Evolutionary conservation across 2,113 vertebrate genomes (phyloP).

Genomic region (Brevimyrus niger): DNA sequence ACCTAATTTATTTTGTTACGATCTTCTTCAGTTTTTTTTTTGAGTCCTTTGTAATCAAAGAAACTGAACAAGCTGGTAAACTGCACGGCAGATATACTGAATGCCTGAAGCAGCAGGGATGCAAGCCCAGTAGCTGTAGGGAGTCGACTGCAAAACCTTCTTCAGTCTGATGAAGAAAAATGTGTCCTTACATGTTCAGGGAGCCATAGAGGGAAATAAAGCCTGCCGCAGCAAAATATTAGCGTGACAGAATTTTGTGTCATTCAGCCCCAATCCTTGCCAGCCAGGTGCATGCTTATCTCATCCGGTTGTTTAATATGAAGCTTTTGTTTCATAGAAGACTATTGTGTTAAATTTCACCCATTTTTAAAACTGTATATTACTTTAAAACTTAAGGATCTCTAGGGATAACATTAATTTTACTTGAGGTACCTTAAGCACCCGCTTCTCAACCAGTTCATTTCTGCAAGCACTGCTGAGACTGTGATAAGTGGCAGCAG

Average conservation of each 20-base stretch:
- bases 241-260: neutral
- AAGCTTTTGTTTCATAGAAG: neutral
- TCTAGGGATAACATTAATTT: neutral
- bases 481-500: neutral
- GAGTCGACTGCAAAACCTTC: neutral
- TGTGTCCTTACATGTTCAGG: neutral
- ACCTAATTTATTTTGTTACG: neutral
- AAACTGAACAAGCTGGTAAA: neutral
- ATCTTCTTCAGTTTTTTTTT: constrained; percentile 12
- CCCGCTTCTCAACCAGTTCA: neutral
- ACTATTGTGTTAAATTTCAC: neutral
- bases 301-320: neutral
- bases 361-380: neutral
- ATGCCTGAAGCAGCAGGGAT: neutral
- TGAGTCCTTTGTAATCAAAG: neutral
- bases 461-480: neutral
- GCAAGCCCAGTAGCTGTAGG: neutral
- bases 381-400: neutral
- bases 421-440: neutral
- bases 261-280: neutral
- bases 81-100: neutral
- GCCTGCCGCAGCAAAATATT: neutral
- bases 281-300: neutral
- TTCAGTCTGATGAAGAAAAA: neutral
- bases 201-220: neutral